These are phyloP conservation scores for Drosophila kepulauana DNA, from an alignment of 1,140 invertebrate genomes.

Conservation along the genomic window DNA sequence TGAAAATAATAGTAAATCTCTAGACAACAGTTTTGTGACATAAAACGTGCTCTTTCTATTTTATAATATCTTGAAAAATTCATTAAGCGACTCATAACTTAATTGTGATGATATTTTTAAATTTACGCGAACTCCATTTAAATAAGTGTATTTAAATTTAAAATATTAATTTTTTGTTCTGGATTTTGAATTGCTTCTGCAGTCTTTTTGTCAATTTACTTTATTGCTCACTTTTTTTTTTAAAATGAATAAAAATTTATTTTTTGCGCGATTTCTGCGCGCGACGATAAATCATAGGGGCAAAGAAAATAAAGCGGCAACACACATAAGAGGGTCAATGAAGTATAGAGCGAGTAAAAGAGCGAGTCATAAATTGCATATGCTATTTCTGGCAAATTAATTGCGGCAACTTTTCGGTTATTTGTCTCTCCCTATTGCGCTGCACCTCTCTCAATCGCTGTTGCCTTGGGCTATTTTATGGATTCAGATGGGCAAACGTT, in stretches of 20 bases:
- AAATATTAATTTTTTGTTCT: neutral
- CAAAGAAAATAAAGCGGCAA: conserved; percentile 3
- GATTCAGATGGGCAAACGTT: conserved; percentile 90
- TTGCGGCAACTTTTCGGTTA: conserved; percentile 54
- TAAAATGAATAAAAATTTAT: neutral
- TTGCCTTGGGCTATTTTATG: conserved; percentile 18
- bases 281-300: conserved; percentile 5
- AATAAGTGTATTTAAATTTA: too few species aligned
- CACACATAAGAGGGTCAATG: neutral
- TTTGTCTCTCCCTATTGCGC: conserved; percentile 9
- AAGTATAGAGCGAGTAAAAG: neutral
- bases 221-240: neutral
- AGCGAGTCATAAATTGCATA: conserved; percentile 61
- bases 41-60: too few species aligned
- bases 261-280: conserved; percentile 1
- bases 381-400: conserved; percentile 65
- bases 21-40: too few species aligned
- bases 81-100: too few species aligned
- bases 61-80: too few species aligned
- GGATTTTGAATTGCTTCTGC: neutral
- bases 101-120: too few species aligned
- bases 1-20: neutral
- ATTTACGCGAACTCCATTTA: too few species aligned
- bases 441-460: neutral
- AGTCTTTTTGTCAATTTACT: neutral